Conservation (phyloP, 53 echinoderm and acorn worm genomes). For the Mesocentrotus franciscanus region DNA sequence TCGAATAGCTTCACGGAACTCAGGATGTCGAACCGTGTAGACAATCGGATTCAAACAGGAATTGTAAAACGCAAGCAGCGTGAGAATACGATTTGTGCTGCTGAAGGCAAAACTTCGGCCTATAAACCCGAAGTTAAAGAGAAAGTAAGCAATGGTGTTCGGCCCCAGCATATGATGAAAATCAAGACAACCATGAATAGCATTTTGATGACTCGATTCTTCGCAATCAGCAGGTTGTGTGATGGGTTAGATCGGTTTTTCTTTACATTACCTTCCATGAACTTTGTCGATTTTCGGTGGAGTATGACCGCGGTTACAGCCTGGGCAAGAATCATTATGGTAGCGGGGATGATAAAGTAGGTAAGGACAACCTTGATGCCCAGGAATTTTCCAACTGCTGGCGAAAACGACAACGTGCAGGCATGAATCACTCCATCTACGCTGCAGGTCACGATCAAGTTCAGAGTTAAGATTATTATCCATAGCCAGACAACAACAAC, state of each 20-base stretch:
- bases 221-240: conserved; percentile 55
- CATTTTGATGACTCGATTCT: conserved; percentile 68
- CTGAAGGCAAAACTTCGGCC: conserved; percentile 40
- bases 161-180: conserved; percentile 74
- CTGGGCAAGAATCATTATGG: conserved; percentile 81
- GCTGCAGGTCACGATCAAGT: conserved; percentile 65
- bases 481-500: conserved; percentile 74
- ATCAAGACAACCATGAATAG: conserved; percentile 68
- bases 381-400: conserved; percentile 54
- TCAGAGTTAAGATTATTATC: conserved; percentile 49
- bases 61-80: conserved; percentile 66
- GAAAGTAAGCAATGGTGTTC: conserved; percentile 48
- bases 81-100: conserved; percentile 43
- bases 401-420: conserved; percentile 65
- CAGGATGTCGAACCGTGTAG: conserved; percentile 66
- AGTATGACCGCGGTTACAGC: conserved; percentile 73
- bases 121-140: conserved; percentile 69
- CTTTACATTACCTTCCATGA: conserved; percentile 15
- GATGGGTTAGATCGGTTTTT: neutral
- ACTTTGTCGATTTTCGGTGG: conserved; percentile 66
- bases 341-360: conserved; percentile 81
- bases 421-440: conserved; percentile 45
- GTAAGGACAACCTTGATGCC: conserved; percentile 71
- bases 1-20: conserved; percentile 65
- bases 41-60: conserved; percentile 71